phyloP scores from a whole-genome alignment of 92 coral and sea anemone species.

The Virgularia gustaviana region DNA sequence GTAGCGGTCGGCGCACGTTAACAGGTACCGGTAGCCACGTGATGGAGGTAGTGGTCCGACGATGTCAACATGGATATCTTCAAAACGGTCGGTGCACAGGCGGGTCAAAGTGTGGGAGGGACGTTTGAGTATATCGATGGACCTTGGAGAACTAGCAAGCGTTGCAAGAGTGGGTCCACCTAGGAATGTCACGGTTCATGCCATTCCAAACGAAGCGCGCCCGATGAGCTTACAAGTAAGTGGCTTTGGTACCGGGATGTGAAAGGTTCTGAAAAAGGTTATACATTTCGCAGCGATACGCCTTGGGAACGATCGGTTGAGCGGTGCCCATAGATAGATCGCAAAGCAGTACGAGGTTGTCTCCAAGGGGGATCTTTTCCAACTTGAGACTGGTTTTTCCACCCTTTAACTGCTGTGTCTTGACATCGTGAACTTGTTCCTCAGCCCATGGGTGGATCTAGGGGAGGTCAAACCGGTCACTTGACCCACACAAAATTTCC shows the following conservation, averaged over 20 bases:
- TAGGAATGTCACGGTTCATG: conserved; percentile 3
- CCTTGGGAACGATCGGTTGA: not conserved
- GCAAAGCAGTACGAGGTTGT: not conserved
- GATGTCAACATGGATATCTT: conserved; percentile 7
- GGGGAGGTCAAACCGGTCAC: too few relatives aligned
- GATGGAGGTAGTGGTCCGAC: conserved; percentile 14
- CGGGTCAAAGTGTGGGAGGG: not conserved
- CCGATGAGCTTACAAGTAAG: conserved; percentile 2
- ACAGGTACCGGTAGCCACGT: conserved; percentile 48
- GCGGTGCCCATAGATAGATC: not conserved
- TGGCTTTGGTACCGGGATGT: conserved; percentile 1
- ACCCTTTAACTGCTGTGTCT: not conserved
- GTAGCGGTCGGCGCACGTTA: too few relatives aligned
- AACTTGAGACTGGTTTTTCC: not conserved
- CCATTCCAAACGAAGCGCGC: conserved; percentile 17
- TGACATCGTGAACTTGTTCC: not conserved
- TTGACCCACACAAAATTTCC: too few relatives aligned
- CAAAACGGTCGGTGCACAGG: not conserved
- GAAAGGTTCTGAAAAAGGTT: conserved; percentile 1
- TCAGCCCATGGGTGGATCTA: conserved; percentile 18
- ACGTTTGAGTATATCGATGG: not conserved
- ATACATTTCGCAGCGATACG: conserved; percentile 4
- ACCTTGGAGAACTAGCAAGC: conserved; percentile 4
- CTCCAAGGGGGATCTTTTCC: conserved; percentile 1
- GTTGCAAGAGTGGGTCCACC: conserved; percentile 5